Evolutionary conservation across 37 sponge, comb jelly and placozoan species (phyloP), one percentile per base, ranked within the genome.

Genomic region (Hormiphora californensis): DNA sequence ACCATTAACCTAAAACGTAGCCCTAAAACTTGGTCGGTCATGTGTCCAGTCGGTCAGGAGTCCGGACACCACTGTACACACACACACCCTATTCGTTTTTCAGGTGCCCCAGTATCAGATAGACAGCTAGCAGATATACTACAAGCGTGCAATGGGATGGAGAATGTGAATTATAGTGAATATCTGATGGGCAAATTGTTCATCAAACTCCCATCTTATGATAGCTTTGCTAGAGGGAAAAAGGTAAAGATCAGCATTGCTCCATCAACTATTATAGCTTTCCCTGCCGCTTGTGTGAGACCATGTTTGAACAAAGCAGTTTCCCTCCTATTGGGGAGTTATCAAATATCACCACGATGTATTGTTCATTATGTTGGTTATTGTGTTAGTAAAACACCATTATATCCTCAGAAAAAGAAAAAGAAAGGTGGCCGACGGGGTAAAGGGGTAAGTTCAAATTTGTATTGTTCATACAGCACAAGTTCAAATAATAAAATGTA

Each of bases 401-500:
- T 28, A 86, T 34, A 87, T 0, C 59, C 69, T 17, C 88, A 91
- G 88, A 92, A 92, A 85, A 91, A 90, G 49, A 91, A 90, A 68
- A 92, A 92, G 39, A 88, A 88, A 44, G 89, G 88, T 27, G 90
- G 90, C 39, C 89, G 90, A 63, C 87, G 86, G 85, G 90, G 89
- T 34, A n/a, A 32, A 15, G 43, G 86, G 41, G 67, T 34, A 23
- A 88, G 19, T 85, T n/a, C n/a, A n/a, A n/a, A n/a, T n/a, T n/a
- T n/a, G n/a, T n/a, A n/a, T n/a, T n/a, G n/a, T n/a, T n/a, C n/a
- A n/a, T n/a, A n/a, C n/a, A n/a, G n/a, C n/a, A n/a, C n/a, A n/a
- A n/a, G n/a, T n/a, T n/a, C n/a, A n/a, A n/a, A n/a, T n/a, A n/a
- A n/a, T n/a, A n/a, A n/a, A n/a, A n/a, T n/a, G n/a, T n/a, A n/a